Evolutionary conservation across 2,113 vertebrate genomes (phyloP).

Genomic region (Scortum barcoo): DNA sequence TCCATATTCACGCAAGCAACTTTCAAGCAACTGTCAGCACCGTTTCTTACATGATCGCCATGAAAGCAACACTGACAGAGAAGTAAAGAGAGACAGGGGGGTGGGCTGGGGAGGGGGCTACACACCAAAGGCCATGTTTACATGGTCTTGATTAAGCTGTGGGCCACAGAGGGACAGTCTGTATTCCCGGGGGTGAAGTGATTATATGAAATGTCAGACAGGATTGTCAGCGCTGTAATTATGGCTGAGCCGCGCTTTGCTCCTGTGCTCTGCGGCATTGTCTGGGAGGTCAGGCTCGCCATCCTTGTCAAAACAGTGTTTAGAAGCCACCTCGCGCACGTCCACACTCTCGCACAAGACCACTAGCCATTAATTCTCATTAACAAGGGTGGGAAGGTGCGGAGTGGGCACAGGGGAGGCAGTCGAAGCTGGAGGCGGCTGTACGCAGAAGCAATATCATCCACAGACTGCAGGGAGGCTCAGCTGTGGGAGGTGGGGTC

Average conservation of each 20-base stretch:
- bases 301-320: conserved; percentile 63
- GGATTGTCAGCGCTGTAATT: conserved; percentile 72
- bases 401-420: conserved; percentile 17
- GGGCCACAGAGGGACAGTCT: conserved; percentile 61
- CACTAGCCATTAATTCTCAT: conserved; percentile 71
- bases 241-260: conserved; percentile 39
- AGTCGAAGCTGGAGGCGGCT: conserved; percentile 33
- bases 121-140: conserved; percentile 64
- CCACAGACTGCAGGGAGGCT: conserved; percentile 52
- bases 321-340: conserved; percentile 55
- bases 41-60: conserved; percentile 10
- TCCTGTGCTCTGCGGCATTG: conserved; percentile 54
- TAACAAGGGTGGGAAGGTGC: conserved; percentile 67
- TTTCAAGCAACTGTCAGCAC: conserved; percentile 23
- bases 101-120: background rate
- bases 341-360: conserved; percentile 32
- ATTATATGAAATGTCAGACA: conserved; percentile 74
- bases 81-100: background rate
- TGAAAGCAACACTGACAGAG: conserved; percentile 40
- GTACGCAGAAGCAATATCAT: conserved; percentile 37
- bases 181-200: conserved; percentile 61
- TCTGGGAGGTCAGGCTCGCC: conserved; percentile 57
- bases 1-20: conserved; percentile 8
- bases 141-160: conserved; percentile 70
- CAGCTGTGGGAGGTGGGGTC: conserved; percentile 50